These are phyloP conservation scores for Sorex fumeus DNA, from an alignment of 2,113 vertebrate genomes.

Conservation along the genomic window DNA sequence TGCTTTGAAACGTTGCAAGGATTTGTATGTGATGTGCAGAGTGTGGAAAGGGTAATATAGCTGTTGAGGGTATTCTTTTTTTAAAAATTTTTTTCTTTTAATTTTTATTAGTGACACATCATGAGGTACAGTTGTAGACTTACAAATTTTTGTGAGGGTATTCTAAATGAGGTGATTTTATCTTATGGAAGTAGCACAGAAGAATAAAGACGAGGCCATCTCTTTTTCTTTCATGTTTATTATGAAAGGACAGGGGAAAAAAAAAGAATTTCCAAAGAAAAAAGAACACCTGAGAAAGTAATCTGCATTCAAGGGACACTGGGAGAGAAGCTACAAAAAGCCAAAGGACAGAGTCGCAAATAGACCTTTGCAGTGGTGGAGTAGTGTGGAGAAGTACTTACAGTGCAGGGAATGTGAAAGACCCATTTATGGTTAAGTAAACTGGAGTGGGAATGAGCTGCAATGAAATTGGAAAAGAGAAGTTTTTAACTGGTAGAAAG, in stretches of 20 bases:
- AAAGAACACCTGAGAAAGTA: slow-evolving; percentile 2
- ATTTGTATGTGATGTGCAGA: background rate
- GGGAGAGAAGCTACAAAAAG: slow-evolving; percentile 4
- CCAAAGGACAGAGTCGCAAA: background rate
- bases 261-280: background rate
- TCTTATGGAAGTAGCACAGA: background rate
- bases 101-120: no score
- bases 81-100: no score
- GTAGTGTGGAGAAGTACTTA: background rate
- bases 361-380: background rate
- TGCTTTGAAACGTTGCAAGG: background rate
- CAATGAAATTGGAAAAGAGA: slow-evolving; percentile 1
- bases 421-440: background rate
- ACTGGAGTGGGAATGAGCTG: background rate
- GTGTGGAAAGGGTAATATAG: background rate
- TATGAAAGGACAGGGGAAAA: slow-evolving; percentile 18
- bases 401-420: background rate
- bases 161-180: background rate
- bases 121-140: no score
- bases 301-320: background rate
- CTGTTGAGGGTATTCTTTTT: background rate
- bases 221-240: background rate
- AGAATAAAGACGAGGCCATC: background rate
- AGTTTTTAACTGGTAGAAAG: no score
- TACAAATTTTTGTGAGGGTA: no score